These are phyloP conservation scores for Andricus curvator DNA, from an alignment of 2,888 invertebrate genomes.

Conservation along the genomic window DNA sequence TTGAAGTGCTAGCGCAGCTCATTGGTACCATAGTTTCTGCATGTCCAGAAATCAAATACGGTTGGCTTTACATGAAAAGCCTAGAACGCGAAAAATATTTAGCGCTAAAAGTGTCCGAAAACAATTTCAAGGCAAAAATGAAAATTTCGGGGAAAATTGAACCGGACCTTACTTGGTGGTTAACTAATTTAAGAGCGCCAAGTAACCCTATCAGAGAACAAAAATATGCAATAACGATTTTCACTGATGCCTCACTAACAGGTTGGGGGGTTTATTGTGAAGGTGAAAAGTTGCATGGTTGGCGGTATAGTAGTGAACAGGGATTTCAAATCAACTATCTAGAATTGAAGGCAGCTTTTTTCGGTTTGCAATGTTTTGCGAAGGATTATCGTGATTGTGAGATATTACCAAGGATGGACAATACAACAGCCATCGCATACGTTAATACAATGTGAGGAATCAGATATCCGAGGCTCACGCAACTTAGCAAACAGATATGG, in stretches of 20 bases:
- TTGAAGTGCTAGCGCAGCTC: not conserved
- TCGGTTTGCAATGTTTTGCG: not conserved
- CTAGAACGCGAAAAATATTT: constrained; percentile 9
- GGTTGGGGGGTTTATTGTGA: constrained; percentile 25
- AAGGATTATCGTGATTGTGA: constrained; percentile 51
- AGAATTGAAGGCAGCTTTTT: constrained; percentile 1
- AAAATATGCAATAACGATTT: not conserved
- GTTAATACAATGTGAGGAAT: not conserved
- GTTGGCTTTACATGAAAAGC: not conserved
- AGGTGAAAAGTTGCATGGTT: not conserved
- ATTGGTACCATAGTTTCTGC: not conserved
- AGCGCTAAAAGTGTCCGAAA: not conserved
- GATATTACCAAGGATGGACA: constrained; percentile 49
- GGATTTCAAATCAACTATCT: not conserved
- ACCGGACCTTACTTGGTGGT: not conserved
- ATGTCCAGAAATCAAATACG: not conserved
- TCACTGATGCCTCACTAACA: constrained; percentile 19
- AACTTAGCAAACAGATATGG: constrained; percentile 52
- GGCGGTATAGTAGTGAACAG: not conserved
- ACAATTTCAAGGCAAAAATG: not conserved
- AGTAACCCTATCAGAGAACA: not conserved
- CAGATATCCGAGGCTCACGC: not conserved
- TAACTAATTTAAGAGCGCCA: not conserved
- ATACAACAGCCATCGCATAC: no score
- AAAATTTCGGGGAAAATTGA: not conserved